These are phyloP conservation scores for Dolichotis patagonum DNA, from an alignment of 2,113 vertebrate species.

Conservation along the genomic window DNA sequence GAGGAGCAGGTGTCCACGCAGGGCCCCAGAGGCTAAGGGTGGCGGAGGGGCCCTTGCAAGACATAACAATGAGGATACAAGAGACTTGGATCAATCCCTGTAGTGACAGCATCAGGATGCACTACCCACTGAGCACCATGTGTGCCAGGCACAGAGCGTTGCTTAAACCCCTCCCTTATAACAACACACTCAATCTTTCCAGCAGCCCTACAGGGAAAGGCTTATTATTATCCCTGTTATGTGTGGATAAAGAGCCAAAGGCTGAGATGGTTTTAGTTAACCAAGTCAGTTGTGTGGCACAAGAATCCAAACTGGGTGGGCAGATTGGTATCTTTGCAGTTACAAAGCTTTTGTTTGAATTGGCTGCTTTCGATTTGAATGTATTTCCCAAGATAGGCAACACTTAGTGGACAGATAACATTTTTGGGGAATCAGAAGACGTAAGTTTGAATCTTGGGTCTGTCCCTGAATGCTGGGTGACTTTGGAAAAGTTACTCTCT, in stretches of 20 bases:
- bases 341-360: neutral
- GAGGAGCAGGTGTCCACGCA: conserved; percentile 78
- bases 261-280: neutral
- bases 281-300: neutral
- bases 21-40: neutral
- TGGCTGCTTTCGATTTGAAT: neutral
- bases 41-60: neutral
- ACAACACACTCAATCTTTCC: neutral
- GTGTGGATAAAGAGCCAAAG: neutral
- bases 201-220: neutral
- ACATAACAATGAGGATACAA: neutral
- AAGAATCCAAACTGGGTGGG: neutral
- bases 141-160: accelerated
- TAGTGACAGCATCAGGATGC: neutral
- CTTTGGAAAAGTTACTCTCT: neutral
- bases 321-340: neutral
- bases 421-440: neutral
- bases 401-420: accelerated
- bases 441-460: conserved; percentile 6
- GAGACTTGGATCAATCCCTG: neutral
- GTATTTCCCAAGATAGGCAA: neutral
- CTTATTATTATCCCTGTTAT: neutral
- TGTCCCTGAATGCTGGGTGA: neutral
- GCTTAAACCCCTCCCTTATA: neutral
- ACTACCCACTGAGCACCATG: neutral